Conservation (phyloP, 2,888 invertebrate genomes). For the Cheilosia scutellata region DNA sequence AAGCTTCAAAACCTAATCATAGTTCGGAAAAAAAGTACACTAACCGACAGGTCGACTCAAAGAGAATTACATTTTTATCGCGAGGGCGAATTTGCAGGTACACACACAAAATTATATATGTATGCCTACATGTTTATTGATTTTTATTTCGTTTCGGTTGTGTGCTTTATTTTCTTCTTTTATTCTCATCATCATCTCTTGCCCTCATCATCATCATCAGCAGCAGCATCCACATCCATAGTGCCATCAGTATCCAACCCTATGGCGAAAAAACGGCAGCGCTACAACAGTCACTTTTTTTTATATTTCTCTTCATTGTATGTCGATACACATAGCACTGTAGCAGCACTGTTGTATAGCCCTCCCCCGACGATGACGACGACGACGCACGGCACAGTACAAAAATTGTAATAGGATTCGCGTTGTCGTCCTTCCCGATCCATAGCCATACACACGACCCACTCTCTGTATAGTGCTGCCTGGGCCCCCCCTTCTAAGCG, state of each 20-base stretch:
- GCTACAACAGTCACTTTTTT: conserved; percentile 69
- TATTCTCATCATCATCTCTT: conserved; percentile 73
- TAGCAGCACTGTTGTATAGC: conserved; percentile 38
- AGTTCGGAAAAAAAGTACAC: conserved; percentile 4
- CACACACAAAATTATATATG: conserved; percentile 74
- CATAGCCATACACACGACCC: conserved; percentile 48
- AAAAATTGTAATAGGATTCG: conserved; percentile 75
- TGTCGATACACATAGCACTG: conserved; percentile 67
- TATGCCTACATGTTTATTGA: conserved; percentile 76
- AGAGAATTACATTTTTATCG: conserved; percentile 50
- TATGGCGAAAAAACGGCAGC: conserved; percentile 63
- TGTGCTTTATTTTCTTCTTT: conserved; percentile 73
- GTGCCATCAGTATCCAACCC: conserved; percentile 66
- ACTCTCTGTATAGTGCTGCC: conserved; percentile 38
- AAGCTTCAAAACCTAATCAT: conserved; percentile 34
- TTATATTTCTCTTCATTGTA: conserved; percentile 71
- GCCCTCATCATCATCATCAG: conserved; percentile 61
- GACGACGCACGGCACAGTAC: conserved; percentile 54
- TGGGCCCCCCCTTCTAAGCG: conserved; percentile 28
- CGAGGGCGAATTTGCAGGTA: conserved; percentile 72
- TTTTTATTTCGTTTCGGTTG: conserved; percentile 76
- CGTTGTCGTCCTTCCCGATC: conserved; percentile 72
- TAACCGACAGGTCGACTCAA: conserved; percentile 4
- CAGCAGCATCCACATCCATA: conserved; percentile 58
- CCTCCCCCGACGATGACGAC: conserved; percentile 55